phyloP scores from a whole-genome alignment of 1,140 invertebrate genomes.

The Druon quercuslanigerum region DNA sequence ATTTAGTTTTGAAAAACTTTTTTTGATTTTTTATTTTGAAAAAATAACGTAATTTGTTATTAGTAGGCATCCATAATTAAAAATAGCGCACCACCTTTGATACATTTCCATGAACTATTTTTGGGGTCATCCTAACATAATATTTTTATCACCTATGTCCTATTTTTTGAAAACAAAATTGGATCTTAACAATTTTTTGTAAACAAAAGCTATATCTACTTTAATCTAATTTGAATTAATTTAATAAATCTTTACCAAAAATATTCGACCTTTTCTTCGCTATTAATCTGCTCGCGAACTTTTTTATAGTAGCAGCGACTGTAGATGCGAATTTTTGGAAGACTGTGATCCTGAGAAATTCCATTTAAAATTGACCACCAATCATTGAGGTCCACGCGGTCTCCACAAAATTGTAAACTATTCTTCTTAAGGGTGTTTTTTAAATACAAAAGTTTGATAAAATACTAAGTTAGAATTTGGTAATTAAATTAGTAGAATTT shows the following conservation, averaged over 20 bases:
- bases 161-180: too few species aligned
- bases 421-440: conserved; percentile 38
- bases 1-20: too few species aligned
- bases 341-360: conserved; percentile 48
- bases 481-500: background rate
- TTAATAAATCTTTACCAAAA: conserved; percentile 48
- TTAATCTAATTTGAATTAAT: background rate
- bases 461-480: background rate
- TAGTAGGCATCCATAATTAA: conserved; percentile 45
- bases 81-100: background rate
- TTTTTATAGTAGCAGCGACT: conserved; percentile 42
- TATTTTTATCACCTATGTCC: background rate
- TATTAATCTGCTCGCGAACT: conserved; percentile 49
- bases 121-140: background rate
- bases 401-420: conserved; percentile 51
- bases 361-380: conserved; percentile 50
- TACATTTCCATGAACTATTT: background rate
- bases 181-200: too few species aligned
- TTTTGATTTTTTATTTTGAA: conserved; percentile 21
- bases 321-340: conserved; percentile 49
- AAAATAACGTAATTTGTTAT: conserved; percentile 44
- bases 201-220: too few species aligned
- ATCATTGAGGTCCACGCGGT: conserved; percentile 45
- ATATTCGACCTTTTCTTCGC: conserved; percentile 50
- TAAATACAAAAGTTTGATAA: background rate